Base-by-base conservation (phyloP, 2,888 invertebrate species). In the Pristionchus fissidentatus region DNA sequence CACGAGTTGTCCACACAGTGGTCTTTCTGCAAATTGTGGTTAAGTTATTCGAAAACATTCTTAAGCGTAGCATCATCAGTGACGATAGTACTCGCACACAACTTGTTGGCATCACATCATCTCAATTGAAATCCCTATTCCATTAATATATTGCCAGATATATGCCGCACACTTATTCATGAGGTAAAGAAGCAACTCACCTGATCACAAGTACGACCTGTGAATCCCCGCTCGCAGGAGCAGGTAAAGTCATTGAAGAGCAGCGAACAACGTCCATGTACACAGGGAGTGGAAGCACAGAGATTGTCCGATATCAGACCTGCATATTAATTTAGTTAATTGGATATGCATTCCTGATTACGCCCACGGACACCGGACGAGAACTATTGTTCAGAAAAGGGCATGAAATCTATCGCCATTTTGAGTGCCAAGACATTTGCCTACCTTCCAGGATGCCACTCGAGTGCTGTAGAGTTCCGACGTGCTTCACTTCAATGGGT, bases 261-360 rank as follows among this genome's bases (percentile, higher is more conserved):
- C 94, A 98, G 98, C 92, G 95, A 95, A 93, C 98, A 98, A 83
- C 95, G 94, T 26, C 97, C 97, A 90, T 96, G 95, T 90, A 95
- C 95, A 94, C 96, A 97, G 15, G 96, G 96, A 52, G 84, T 73
- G 2, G 77, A 77, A 15, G 75, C 57, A 60, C 83, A 83, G 75
- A 83, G 29, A n/a, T 75, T 60, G 13, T 83, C 83, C 3, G 83
- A 83, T 26, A 83, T 49, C 3, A 83, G 29, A 13, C 83, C 82
- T 70, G 38, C 32, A 26, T 13, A 26, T n/a, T 52, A 10, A 22
- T 52, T n/a, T 52, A 52, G n/a, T n/a, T n/a, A n/a, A n/a, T n/a
- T n/a, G n/a, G n/a, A 52, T 52, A 5, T 52, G 15, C 52, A 52
- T 52, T n/a, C n/a, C n/a, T n/a, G n/a, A n/a, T n/a, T n/a, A n/a